Evolutionary conservation across 2,888 invertebrate species (phyloP).

Genomic region (Euphydryas editha): DNA sequence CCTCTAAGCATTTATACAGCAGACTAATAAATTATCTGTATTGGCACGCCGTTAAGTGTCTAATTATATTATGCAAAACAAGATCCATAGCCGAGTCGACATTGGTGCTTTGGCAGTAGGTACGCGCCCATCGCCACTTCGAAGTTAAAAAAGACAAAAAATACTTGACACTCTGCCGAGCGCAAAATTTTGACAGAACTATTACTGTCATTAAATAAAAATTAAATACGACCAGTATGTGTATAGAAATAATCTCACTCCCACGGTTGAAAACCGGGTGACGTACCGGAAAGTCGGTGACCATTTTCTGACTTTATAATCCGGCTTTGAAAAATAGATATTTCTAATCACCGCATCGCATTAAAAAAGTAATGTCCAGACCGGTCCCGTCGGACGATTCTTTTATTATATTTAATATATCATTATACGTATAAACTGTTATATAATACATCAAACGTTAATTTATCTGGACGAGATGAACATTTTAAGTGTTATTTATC

Average conservation of each 20-base stretch:
- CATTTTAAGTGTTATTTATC: constrained; percentile 62
- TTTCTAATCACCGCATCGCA: constrained; percentile 69
- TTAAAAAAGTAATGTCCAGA: constrained; percentile 61
- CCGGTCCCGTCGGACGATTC: constrained; percentile 53
- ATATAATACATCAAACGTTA: constrained; percentile 72
- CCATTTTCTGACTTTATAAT: constrained; percentile 52
- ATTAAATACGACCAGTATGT: constrained; percentile 46
- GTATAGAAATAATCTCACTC: constrained; percentile 62
- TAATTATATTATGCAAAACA: constrained; percentile 37
- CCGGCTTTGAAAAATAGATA: constrained; percentile 66
- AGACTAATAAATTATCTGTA: constrained; percentile 34
- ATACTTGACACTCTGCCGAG: constrained; percentile 24
- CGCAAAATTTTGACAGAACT: constrained; percentile 51
- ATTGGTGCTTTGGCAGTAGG: constrained; percentile 8
- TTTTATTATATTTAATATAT: constrained; percentile 65
- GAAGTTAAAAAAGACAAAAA: constrained; percentile 9
- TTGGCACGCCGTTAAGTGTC: constrained; percentile 31
- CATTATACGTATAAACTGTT: constrained; percentile 66
- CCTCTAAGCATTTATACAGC: constrained; percentile 26
- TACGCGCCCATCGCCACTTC: constrained; percentile 13
- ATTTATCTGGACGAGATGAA: constrained; percentile 76
- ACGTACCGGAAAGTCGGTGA: constrained; percentile 56
- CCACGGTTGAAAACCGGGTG: constrained; percentile 58
- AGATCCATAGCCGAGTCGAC: constrained; percentile 16
- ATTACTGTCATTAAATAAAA: constrained; percentile 58